A percentile compares a stretch with the other conserved stretches of the same genome.
Conservation (phyloP, 1,140 invertebrate genomes). For the Lamellibrachia luymesi region DNA sequence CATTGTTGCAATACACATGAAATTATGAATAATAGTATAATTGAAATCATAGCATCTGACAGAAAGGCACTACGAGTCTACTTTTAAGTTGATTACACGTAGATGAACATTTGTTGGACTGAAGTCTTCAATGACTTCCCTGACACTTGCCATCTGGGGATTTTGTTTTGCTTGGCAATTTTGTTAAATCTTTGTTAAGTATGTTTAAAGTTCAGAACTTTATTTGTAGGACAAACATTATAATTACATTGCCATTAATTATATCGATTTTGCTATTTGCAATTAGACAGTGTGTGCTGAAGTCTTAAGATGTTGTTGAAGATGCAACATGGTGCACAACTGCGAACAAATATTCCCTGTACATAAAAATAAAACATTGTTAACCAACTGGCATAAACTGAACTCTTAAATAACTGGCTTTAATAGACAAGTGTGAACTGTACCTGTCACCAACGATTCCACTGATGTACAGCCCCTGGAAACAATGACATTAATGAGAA, state of each 20-base stretch:
- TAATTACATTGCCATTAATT: not conserved
- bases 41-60: not conserved
- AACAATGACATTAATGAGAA: conserved; percentile 21
- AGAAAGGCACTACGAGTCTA: not conserved
- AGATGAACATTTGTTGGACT: too few relatives aligned
- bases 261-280: not conserved
- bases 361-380: not conserved
- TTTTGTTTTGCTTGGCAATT: too few relatives aligned
- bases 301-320: not conserved
- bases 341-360: not conserved
- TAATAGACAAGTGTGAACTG: not conserved
- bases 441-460: conserved; percentile 59
- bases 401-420: not conserved
- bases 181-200: too few relatives aligned
- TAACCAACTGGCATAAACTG: too few relatives aligned
- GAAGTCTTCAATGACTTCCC: too few relatives aligned
- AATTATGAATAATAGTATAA: not conserved
- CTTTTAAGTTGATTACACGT: not conserved
- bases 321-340: not conserved
- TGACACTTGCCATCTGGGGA: too few relatives aligned
- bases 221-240: not conserved
- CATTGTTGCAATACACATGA: not conserved
- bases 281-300: not conserved
- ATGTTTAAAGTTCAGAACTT: too few relatives aligned
- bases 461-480: conserved; percentile 59